phyloP scores from a whole-genome alignment of 2,888 invertebrate species.

The Marasmarcha lunaedactyla region DNA sequence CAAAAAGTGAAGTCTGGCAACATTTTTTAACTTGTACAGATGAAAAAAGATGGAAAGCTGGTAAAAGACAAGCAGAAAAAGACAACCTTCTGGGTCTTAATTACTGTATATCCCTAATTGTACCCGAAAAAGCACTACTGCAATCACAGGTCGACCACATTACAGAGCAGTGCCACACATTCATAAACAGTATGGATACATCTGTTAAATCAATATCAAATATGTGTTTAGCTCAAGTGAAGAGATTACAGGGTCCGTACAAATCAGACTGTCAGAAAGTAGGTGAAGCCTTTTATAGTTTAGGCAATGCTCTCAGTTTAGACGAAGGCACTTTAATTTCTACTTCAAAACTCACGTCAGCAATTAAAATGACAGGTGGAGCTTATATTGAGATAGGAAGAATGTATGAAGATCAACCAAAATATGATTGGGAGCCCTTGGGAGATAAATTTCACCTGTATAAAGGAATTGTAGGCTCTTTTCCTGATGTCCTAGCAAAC shows the following conservation, averaged over 20 bases:
- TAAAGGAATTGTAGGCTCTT: constrained; percentile 89
- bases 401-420: constrained; percentile 91
- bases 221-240: constrained; percentile 86
- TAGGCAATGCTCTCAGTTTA: constrained; percentile 86
- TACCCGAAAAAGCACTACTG: constrained; percentile 83
- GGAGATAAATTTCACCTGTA: constrained; percentile 94
- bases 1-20: constrained; percentile 92
- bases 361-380: constrained; percentile 87
- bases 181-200: constrained; percentile 87
- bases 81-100: constrained; percentile 91
- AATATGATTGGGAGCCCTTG: constrained; percentile 90
- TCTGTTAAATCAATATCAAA: constrained; percentile 86
- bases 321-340: constrained; percentile 77
- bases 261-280: constrained; percentile 92
- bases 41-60: constrained; percentile 97
- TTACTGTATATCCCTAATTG: constrained; percentile 90
- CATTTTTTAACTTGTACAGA: constrained; percentile 98
- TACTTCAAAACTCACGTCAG: constrained; percentile 79
- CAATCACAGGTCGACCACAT: constrained; percentile 83
- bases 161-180: constrained; percentile 85
- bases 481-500: constrained; percentile 90
- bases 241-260: constrained; percentile 86
- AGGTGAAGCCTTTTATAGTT: constrained; percentile 85
- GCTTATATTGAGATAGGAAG: constrained; percentile 91
- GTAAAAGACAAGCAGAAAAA: constrained; percentile 94